Evolutionary conservation across 2,113 vertebrate genomes (phyloP).

Genomic region (Sprattus sprattus): DNA sequence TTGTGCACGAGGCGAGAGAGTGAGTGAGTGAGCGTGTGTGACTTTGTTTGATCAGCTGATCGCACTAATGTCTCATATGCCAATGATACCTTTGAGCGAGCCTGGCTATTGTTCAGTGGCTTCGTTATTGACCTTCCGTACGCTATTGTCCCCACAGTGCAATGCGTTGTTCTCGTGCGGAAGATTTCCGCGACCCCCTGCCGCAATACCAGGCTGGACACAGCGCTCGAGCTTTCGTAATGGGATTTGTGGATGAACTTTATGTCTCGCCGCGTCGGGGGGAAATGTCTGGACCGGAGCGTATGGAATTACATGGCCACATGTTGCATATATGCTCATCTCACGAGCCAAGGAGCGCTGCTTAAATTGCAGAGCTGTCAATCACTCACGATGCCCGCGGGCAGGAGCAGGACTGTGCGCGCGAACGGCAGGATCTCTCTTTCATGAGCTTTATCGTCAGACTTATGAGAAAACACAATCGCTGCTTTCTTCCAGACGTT

Average conservation of each 20-base stretch:
- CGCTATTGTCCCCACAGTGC: conserved; percentile 45
- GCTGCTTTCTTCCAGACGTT: neutral
- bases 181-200: conserved; percentile 47
- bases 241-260: conserved; percentile 30
- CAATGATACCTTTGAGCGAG: conserved; percentile 2
- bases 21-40: neutral
- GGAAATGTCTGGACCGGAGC: neutral
- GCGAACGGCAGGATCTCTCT: conserved; percentile 3
- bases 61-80: conserved; percentile 4
- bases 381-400: neutral
- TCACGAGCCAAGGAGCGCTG: neutral
- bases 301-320: conserved; percentile 15
- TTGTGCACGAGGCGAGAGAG: conserved; percentile 10
- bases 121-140: conserved; percentile 15
- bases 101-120: conserved; percentile 4
- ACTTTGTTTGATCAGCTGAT: conserved; percentile 21
- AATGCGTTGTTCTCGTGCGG: conserved; percentile 31
- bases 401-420: conserved; percentile 1
- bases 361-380: conserved; percentile 18
- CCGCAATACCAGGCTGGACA: conserved; percentile 51
- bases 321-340: conserved; percentile 18
- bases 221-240: conserved; percentile 38
- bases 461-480: neutral
- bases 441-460: neutral
- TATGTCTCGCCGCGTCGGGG: conserved; percentile 13